phyloP scores from a whole-genome alignment of 2,888 invertebrate genomes.

The Eutolmus rufibarbis region DNA sequence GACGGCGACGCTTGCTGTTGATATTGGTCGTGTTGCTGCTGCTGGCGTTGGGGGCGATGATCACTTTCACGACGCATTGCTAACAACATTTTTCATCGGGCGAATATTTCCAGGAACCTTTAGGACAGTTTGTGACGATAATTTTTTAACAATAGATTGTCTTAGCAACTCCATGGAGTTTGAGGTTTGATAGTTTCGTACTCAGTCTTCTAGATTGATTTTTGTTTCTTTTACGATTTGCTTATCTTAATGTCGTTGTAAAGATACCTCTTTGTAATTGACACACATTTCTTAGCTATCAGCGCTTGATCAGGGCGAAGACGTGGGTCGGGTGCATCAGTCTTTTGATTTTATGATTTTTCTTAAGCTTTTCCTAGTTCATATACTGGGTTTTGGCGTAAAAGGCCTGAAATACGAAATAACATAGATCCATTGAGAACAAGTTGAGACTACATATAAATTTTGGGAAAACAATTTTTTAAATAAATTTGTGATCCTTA shows the following conservation, averaged over 20 bases:
- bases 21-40: constrained; percentile 46
- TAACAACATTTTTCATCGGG: constrained; percentile 65
- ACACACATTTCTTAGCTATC: neutral
- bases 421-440: neutral
- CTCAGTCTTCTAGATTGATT: neutral
- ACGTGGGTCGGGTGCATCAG: neutral
- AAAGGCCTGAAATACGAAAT: neutral
- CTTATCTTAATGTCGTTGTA: neutral
- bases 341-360: neutral
- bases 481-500: too few species aligned
- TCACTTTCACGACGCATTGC: constrained; percentile 81
- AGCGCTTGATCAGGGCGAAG: neutral
- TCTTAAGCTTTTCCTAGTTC: neutral
- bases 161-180: constrained; percentile 13
- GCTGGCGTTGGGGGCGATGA: constrained; percentile 58
- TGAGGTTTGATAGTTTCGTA: neutral
- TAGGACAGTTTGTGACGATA: neutral
- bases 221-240: neutral
- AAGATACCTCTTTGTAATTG: neutral
- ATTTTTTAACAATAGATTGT: neutral
- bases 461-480: too few species aligned
- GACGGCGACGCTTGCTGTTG: constrained; percentile 22
- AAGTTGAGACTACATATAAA: too few species aligned
- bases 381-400: neutral
- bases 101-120: constrained; percentile 10